Evolutionary conservation across 2,888 invertebrate species (phyloP).

Genomic region (Rhorus exstirpatorius): DNA sequence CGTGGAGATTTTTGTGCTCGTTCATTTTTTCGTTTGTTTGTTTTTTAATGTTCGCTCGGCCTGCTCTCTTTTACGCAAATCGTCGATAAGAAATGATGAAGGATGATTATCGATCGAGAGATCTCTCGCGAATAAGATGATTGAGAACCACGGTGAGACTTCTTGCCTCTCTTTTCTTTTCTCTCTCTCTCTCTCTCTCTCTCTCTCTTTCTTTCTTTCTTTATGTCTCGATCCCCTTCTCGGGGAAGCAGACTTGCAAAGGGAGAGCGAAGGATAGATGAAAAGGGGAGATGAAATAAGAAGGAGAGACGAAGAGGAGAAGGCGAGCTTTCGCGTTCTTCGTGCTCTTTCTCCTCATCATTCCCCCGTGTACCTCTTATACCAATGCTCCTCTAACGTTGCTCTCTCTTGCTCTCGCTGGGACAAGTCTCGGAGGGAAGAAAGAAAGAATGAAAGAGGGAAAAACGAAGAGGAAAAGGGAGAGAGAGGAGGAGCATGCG

Average conservation of each 20-base stretch:
- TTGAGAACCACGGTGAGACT: slow-evolving; percentile 66
- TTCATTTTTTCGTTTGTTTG: not conserved
- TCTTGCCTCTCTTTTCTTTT: not conserved
- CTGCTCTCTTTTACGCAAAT: too few species aligned
- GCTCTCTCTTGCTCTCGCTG: slow-evolving; percentile 56
- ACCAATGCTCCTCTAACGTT: slow-evolving; percentile 47
- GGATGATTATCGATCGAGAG: slow-evolving; percentile 19
- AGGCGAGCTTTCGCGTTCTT: slow-evolving; percentile 70
- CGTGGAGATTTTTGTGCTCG: not conserved
- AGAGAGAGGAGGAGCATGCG: slow-evolving; percentile 59
- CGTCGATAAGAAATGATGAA: not conserved
- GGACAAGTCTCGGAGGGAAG: slow-evolving; percentile 36
- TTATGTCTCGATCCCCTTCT: slow-evolving; percentile 11
- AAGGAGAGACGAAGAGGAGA: slow-evolving; percentile 62
- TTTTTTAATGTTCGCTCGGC: not conserved
- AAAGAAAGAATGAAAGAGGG: slow-evolving; percentile 39
- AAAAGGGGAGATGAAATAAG: slow-evolving; percentile 41
- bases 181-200: slow-evolving; percentile 4
- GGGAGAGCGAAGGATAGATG: slow-evolving; percentile 42
- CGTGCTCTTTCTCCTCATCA: slow-evolving; percentile 53
- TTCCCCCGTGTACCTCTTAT: slow-evolving; percentile 40
- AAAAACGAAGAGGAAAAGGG: slow-evolving; percentile 40
- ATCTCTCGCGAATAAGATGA: slow-evolving; percentile 42
- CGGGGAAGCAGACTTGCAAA: slow-evolving; percentile 32
- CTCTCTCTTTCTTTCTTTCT: slow-evolving; percentile 28